Conservation (phyloP, 1,140 invertebrate species). For the Sipha flava region DNA sequence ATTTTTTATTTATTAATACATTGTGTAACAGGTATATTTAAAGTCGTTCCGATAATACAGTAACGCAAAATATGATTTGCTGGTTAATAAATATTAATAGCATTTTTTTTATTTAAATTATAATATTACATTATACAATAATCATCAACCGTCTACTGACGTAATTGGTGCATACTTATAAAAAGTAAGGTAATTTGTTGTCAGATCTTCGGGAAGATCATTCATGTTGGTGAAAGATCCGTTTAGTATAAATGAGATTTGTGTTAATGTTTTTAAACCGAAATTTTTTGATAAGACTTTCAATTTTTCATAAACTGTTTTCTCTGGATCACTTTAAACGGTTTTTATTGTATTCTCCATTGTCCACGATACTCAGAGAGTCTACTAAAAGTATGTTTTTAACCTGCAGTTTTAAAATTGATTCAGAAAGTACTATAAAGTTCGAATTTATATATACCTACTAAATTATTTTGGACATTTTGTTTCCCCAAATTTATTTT, state of each 20-base stretch:
- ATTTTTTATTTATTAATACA: no score
- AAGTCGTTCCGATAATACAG: no score
- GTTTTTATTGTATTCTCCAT: no score
- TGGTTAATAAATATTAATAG: no score
- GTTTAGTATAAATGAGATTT: neutral
- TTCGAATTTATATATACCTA: neutral
- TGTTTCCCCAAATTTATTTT: neutral
- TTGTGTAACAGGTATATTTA: no score
- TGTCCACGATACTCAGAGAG: neutral
- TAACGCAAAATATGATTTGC: no score
- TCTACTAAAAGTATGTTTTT: neutral
- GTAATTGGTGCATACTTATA: neutral
- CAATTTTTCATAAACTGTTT: neutral
- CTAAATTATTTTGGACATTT: neutral
- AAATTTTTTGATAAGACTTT: neutral
- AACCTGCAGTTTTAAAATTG: neutral
- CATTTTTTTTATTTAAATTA: no score
- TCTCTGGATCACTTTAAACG: neutral
- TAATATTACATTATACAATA: no score
- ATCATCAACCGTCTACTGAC: neutral
- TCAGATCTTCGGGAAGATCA: neutral
- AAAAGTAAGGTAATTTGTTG: neutral
- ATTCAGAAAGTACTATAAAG: neutral
- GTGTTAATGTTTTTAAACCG: neutral
- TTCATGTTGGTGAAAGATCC: neutral